A percentile compares a stretch with the other conserved stretches of the same genome.
Evolutionary conservation across 2,888 invertebrate genomes (phyloP).

Genomic region (Mythimna lalbum): DNA sequence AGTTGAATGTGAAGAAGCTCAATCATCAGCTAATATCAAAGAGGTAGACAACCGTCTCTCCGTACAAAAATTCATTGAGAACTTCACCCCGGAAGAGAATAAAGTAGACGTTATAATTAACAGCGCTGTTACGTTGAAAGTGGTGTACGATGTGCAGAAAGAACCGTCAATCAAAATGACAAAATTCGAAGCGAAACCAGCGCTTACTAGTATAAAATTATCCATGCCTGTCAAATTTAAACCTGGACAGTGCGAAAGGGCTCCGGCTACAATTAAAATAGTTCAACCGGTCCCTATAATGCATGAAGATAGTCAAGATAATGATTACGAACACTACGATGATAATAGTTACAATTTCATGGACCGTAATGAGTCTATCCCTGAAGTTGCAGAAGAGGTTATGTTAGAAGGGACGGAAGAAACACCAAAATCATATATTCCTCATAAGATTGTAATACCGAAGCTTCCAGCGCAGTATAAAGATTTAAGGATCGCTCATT

Average conservation of each 20-base stretch:
- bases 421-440: slow-evolving; percentile 44
- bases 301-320: slow-evolving; percentile 39
- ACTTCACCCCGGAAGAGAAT: slow-evolving; percentile 77
- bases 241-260: slow-evolving; percentile 55
- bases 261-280: slow-evolving; percentile 69
- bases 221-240: slow-evolving; percentile 78
- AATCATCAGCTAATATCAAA: slow-evolving; percentile 68
- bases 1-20: slow-evolving; percentile 54
- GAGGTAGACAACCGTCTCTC: slow-evolving; percentile 70
- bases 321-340: slow-evolving; percentile 30
- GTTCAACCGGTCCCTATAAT: slow-evolving; percentile 51
- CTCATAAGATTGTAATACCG: slow-evolving; percentile 74
- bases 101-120: slow-evolving; percentile 47
- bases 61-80: slow-evolving; percentile 82
- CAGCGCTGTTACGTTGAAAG: slow-evolving; percentile 66
- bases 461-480: slow-evolving; percentile 71
- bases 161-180: slow-evolving; percentile 74
- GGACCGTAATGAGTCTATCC: slow-evolving; percentile 69
- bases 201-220: slow-evolving; percentile 52
- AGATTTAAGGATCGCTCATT: slow-evolving; percentile 78
- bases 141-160: slow-evolving; percentile 43
- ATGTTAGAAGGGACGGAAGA: slow-evolving; percentile 76
- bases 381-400: slow-evolving; percentile 83
- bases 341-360: slow-evolving; percentile 48
- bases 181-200: slow-evolving; percentile 66